Evolutionary conservation across 2,797 vertebrate species (phyloP).

Genomic region (Dallia pectoralis): DNA sequence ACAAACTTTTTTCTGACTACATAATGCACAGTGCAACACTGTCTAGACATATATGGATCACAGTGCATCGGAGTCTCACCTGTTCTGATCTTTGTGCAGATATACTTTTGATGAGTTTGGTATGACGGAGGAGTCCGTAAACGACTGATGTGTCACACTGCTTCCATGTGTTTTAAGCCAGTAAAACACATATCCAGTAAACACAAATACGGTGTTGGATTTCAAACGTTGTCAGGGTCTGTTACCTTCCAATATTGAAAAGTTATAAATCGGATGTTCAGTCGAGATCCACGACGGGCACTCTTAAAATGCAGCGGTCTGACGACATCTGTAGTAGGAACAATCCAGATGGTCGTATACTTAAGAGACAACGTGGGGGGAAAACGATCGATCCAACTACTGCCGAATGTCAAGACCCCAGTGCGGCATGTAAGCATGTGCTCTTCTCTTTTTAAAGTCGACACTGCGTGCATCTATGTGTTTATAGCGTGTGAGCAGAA

Average conservation of each 20-base stretch:
- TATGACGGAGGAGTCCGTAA: not conserved
- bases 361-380: slow-evolving; percentile 33
- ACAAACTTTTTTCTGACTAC: not conserved
- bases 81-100: not conserved
- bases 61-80: not conserved
- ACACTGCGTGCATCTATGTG: not conserved
- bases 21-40: not conserved
- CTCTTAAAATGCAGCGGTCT: too few relatives aligned
- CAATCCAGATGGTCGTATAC: not conserved
- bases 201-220: not conserved
- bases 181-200: not conserved
- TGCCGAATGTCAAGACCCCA: not conserved
- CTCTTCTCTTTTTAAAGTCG: not conserved
- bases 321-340: too few relatives aligned
- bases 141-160: not conserved
- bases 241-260: not conserved
- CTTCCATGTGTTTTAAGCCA: not conserved
- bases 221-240: not conserved
- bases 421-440: not conserved
- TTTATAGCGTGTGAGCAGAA: not conserved
- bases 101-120: not conserved
- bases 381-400: slow-evolving; percentile 2
- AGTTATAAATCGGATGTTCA: not conserved
- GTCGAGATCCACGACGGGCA: not conserved
- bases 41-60: not conserved